phyloP scores from a whole-genome alignment of 1,140 invertebrate species.

The Macrobrachium nipponense region DNA sequence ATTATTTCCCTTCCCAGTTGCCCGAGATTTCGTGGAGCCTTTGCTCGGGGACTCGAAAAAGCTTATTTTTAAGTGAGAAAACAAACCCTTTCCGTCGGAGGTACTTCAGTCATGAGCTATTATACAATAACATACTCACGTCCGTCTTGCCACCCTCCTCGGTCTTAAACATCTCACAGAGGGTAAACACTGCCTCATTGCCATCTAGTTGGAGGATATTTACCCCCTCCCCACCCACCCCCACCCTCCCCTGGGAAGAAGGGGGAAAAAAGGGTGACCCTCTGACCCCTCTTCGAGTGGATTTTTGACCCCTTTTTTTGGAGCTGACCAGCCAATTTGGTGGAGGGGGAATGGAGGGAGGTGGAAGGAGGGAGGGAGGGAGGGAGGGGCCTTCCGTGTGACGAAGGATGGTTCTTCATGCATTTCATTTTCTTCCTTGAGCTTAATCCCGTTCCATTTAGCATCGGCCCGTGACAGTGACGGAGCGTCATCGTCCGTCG shows the following conservation, averaged over 20 bases:
- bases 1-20: not conserved
- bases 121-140: not conserved
- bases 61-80: no score
- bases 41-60: no score
- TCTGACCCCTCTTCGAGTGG: constrained; percentile 41
- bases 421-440: no score
- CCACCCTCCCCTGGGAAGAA: not conserved
- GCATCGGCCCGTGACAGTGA: no score
- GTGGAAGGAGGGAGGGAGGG: no score
- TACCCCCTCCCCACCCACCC: constrained; percentile 1
- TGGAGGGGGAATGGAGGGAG: not conserved
- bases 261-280: constrained; percentile 19
- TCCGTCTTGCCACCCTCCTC: not conserved
- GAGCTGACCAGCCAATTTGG: constrained; percentile 52
- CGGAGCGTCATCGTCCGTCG: no score
- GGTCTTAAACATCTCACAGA: not conserved
- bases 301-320: constrained; percentile 29
- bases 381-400: constrained; percentile 26
- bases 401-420: not conserved
- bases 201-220: not conserved
- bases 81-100: not conserved
- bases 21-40: not conserved
- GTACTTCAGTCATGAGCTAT: not conserved
- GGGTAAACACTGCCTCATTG: constrained; percentile 4
- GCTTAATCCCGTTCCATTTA: no score